Evolutionary conservation across 1,140 invertebrate genomes (phyloP).

Genomic region (Eciton burchellii): DNA sequence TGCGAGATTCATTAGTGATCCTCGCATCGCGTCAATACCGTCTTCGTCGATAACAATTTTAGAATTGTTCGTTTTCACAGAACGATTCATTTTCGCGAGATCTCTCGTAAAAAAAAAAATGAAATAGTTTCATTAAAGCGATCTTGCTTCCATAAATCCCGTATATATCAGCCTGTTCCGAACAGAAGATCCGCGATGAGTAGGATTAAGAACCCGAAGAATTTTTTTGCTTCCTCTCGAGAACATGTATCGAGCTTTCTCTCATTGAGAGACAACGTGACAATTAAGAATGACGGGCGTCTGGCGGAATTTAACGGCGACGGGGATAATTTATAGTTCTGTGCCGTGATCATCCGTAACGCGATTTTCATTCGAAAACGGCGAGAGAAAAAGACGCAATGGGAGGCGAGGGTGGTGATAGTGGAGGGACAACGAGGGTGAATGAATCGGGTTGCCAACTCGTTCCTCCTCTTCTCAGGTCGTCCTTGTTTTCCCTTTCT

Average conservation of each 20-base stretch:
- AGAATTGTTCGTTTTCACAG: not conserved
- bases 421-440: conserved; percentile 17
- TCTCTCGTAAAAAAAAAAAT: no score
- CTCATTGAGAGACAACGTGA: not conserved
- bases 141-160: not conserved
- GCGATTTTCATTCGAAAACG: conserved; percentile 49
- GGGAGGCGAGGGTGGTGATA: not conserved
- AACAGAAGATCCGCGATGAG: not conserved
- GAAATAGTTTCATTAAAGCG: not conserved
- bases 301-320: conserved; percentile 23
- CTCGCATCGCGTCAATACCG: no score
- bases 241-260: not conserved
- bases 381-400: conserved; percentile 33
- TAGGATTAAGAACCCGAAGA: not conserved
- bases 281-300: conserved; percentile 27
- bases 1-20: no score
- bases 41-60: no score
- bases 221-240: not conserved
- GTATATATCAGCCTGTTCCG: not conserved
- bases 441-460: conserved; percentile 32
- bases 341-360: conserved; percentile 20
- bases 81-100: not conserved
- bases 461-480: conserved; percentile 39
- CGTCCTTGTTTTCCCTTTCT: conserved; percentile 30
- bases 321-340: conserved; percentile 45